A percentile compares a stretch with the other conserved stretches of the same genome.
phyloP scores from a whole-genome alignment of 2,888 invertebrate genomes.

The Helicoverpa assulta region DNA sequence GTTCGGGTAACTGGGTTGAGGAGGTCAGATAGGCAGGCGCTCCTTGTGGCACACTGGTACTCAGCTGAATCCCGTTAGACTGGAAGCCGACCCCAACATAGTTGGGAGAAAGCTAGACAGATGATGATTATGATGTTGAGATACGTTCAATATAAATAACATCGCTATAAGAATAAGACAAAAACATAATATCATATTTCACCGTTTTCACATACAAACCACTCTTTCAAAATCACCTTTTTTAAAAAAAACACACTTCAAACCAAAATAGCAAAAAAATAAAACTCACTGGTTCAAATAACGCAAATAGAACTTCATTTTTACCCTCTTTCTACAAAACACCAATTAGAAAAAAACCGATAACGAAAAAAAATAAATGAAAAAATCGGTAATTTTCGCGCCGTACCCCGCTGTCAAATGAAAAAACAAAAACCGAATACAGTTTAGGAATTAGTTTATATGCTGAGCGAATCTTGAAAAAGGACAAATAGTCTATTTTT shows the following conservation, averaged over 20 bases:
- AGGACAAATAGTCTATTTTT: constrained; percentile 51
- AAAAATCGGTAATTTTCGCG: constrained; percentile 65
- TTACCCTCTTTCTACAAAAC: constrained; percentile 53
- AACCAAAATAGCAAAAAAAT: constrained; percentile 27
- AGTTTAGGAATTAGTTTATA: constrained; percentile 26
- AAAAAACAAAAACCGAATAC: constrained; percentile 61
- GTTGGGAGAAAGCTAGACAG: too few relatives aligned
- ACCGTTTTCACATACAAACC: too few relatives aligned
- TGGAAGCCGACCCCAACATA: too few relatives aligned
- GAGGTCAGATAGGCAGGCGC: too few relatives aligned
- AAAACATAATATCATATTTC: too few relatives aligned
- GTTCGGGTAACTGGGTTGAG: too few relatives aligned
- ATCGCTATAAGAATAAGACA: too few relatives aligned
- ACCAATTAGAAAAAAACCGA: constrained; percentile 9
- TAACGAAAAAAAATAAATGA: constrained; percentile 49
- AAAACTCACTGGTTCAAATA: constrained; percentile 83
- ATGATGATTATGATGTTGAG: too few relatives aligned
- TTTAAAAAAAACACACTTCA: constrained; percentile 9
- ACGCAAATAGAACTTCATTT: constrained; percentile 82
- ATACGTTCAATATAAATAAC: too few relatives aligned
- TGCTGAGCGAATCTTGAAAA: constrained; percentile 3
- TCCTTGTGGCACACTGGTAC: too few relatives aligned
- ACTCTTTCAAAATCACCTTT: not conserved
- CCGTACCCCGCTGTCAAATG: constrained; percentile 65
- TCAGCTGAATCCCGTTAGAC: too few relatives aligned